A percentile compares a stretch with the other conserved stretches of the same genome.
Conservation (phyloP, 2,888 invertebrate genomes). For the Polymixis flavicincta region DNA sequence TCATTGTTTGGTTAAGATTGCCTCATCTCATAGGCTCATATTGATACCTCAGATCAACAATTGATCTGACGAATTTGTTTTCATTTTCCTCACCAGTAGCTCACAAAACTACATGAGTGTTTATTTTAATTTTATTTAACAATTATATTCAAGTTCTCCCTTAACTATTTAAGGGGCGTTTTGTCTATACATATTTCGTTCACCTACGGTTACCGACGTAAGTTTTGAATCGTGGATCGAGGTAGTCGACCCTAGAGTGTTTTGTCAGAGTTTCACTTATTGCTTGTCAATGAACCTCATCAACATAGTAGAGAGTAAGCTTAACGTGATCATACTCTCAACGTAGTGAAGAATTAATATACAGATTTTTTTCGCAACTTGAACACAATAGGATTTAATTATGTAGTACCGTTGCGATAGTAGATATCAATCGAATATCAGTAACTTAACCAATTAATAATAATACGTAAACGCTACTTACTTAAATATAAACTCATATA, state of each 20-base stretch:
- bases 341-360: neutral
- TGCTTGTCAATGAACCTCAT: constrained; percentile 9
- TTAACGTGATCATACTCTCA: neutral
- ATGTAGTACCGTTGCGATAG: too few relatives aligned
- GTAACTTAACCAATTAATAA: neutral
- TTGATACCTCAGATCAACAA: constrained; percentile 12
- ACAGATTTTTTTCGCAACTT: neutral
- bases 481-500: constrained; percentile 17
- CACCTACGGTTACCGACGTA: neutral
- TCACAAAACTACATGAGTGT: neutral
- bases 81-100: neutral
- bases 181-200: constrained; percentile 11
- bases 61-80: constrained; percentile 2
- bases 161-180: neutral
- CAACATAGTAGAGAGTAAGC: neutral
- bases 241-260: constrained; percentile 5
- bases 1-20: constrained; percentile 35
- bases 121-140: neutral
- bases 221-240: neutral
- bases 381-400: neutral
- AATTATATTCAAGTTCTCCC: neutral
- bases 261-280: constrained; percentile 18
- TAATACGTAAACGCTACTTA: neutral
- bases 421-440: neutral
- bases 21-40: constrained; percentile 27